Evolutionary conservation across 2,888 invertebrate genomes (phyloP).

Genomic region (Pyrochroa serraticornis): DNA sequence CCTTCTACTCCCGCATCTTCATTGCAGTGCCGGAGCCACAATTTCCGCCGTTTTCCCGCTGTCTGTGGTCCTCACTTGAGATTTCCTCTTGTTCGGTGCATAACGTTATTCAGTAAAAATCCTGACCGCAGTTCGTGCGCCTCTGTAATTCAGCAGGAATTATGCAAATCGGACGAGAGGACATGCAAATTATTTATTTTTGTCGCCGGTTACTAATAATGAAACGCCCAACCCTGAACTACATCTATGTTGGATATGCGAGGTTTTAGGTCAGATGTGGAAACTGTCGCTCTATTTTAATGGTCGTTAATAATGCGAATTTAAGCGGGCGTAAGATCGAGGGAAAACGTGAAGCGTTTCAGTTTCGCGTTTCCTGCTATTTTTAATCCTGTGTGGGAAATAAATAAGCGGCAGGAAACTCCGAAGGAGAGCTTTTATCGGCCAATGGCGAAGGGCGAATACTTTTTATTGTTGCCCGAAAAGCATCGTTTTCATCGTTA

Average conservation of each 20-base stretch:
- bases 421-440: too few relatives aligned
- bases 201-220: constrained; percentile 5
- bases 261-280: background rate
- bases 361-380: too few relatives aligned
- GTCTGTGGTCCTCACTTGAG: background rate
- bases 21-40: constrained; percentile 10
- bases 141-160: background rate
- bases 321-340: too few relatives aligned
- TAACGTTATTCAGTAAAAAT: constrained; percentile 1
- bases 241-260: background rate
- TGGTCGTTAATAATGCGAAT: too few relatives aligned
- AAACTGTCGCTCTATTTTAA: too few relatives aligned
- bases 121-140: background rate
- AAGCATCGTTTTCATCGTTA: too few relatives aligned
- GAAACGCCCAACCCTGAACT: constrained; percentile 2
- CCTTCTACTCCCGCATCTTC: constrained; percentile 1
- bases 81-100: constrained; percentile 16
- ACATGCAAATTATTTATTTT: constrained; percentile 3
- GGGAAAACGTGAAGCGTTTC: too few relatives aligned
- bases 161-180: constrained; percentile 1
- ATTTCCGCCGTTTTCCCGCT: constrained; percentile 13
- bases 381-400: too few relatives aligned
- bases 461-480: too few relatives aligned
- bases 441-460: too few relatives aligned
- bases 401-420: too few relatives aligned